Evolutionary conservation across 1,140 invertebrate genomes (phyloP).

Genomic region (Ostrea denselamellosa): DNA sequence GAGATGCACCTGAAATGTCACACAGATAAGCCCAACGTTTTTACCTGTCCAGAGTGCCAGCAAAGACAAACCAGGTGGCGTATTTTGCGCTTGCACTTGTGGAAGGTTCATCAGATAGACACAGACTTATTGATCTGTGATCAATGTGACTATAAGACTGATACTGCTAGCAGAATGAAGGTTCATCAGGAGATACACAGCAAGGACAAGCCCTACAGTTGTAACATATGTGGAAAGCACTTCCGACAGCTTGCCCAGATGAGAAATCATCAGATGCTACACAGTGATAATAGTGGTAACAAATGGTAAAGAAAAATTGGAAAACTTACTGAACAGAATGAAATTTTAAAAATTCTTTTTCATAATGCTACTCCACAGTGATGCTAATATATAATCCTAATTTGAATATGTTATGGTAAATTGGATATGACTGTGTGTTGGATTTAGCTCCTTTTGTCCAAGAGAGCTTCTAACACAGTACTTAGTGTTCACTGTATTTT

Average conservation of each 20-base stretch:
- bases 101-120: conserved; percentile 86
- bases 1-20: conserved; percentile 84
- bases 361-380: neutral
- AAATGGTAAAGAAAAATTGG: conserved; percentile 26
- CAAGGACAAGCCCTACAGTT: conserved; percentile 83
- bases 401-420: too few species aligned
- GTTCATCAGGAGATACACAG: conserved; percentile 85
- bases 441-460: too few species aligned
- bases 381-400: too few species aligned
- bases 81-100: conserved; percentile 84
- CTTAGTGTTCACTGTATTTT: too few species aligned
- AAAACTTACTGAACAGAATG: neutral
- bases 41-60: conserved; percentile 85
- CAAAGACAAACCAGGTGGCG: conserved; percentile 83
- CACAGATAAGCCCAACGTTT: conserved; percentile 72
- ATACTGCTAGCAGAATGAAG: conserved; percentile 84
- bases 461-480: too few species aligned
- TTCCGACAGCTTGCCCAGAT: conserved; percentile 89
- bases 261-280: conserved; percentile 82
- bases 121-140: conserved; percentile 84
- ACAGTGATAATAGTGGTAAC: conserved; percentile 72
- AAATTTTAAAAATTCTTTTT: neutral
- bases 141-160: conserved; percentile 80
- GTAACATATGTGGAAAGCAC: conserved; percentile 85
- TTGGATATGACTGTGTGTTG: too few species aligned